Percentiles rank a stretch among this genome's conserved stretches.
phyloP scores from a whole-genome alignment of 2,888 invertebrate genomes.

The Melikaiella ostensackeni region DNA sequence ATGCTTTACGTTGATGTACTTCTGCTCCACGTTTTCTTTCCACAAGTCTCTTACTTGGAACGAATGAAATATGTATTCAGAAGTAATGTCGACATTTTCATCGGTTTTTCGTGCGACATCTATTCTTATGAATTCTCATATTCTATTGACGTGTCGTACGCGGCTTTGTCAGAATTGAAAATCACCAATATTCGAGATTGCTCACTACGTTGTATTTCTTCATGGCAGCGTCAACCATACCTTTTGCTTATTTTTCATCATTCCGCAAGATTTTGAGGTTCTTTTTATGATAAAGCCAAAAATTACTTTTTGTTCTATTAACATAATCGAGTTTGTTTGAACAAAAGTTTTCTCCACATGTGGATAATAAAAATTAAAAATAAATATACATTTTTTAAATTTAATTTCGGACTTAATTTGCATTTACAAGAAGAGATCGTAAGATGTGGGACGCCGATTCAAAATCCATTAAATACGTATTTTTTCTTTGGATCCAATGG shows the following conservation, averaged over 20 bases:
- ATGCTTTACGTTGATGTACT: neutral
- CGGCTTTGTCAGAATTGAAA: conserved; percentile 20
- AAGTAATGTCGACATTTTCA: conserved; percentile 7
- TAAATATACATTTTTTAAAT: too few species aligned
- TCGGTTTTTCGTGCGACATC: conserved; percentile 25
- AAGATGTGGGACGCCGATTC: too few species aligned
- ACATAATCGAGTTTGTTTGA: too few species aligned
- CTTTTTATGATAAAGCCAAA: too few species aligned
- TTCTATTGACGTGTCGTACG: conserved; percentile 26
- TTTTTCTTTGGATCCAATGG: too few species aligned
- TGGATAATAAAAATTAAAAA: too few species aligned
- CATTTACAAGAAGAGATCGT: too few species aligned
- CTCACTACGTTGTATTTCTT: conserved; percentile 19
- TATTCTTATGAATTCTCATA: conserved; percentile 24
- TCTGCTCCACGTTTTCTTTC: neutral
- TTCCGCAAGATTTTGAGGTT: neutral
- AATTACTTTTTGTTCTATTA: too few species aligned
- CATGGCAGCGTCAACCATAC: neutral
- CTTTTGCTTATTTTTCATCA: conserved; percentile 28
- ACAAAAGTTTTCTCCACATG: too few species aligned
- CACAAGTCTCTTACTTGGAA: neutral
- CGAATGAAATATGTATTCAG: conserved; percentile 5
- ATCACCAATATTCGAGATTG: conserved; percentile 18
- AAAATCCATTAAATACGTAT: too few species aligned
- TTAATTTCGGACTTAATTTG: neutral